phyloP scores from a whole-genome alignment of 2,113 vertebrate genomes.

The Rhineura floridana region DNA sequence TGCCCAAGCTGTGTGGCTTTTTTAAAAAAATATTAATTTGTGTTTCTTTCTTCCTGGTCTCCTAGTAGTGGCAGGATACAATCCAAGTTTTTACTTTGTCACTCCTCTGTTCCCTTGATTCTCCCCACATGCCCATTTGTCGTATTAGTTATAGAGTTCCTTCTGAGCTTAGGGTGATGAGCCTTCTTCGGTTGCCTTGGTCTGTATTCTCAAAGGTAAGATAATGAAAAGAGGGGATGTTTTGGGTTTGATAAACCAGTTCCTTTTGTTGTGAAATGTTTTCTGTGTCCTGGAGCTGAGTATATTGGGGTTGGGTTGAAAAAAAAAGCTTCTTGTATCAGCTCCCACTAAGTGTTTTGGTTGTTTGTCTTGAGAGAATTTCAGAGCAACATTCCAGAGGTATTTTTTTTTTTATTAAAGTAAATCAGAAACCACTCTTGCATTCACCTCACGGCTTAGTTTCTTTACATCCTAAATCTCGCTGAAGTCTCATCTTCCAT shows the following conservation, averaged over 20 bases:
- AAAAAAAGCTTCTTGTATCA: neutral
- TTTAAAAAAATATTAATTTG: neutral
- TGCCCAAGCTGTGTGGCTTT: neutral
- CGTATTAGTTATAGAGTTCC: neutral
- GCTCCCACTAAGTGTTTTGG: neutral
- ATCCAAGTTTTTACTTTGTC: constrained; percentile 1
- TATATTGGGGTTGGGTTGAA: neutral
- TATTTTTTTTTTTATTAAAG: constrained; percentile 16
- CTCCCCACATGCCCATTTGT: constrained; percentile 2
- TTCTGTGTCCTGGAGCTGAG: neutral
- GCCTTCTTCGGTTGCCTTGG: neutral
- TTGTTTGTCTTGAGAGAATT: constrained; percentile 40
- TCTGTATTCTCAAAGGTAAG: constrained; percentile 1
- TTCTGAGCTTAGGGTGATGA: neutral
- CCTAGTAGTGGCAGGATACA: neutral
- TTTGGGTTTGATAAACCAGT: neutral
- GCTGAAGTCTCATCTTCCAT: constrained; percentile 28
- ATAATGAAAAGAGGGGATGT: constrained; percentile 5
- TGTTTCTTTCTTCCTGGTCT: neutral
- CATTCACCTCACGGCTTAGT: neutral
- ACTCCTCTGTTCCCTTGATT: neutral
- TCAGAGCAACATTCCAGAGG: constrained; percentile 10
- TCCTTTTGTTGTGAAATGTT: neutral
- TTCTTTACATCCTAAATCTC: constrained; percentile 37
- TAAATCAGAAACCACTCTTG: constrained; percentile 24